phyloP scores from a whole-genome alignment of 2,113 vertebrate genomes.

The Apteryx mantelli region DNA sequence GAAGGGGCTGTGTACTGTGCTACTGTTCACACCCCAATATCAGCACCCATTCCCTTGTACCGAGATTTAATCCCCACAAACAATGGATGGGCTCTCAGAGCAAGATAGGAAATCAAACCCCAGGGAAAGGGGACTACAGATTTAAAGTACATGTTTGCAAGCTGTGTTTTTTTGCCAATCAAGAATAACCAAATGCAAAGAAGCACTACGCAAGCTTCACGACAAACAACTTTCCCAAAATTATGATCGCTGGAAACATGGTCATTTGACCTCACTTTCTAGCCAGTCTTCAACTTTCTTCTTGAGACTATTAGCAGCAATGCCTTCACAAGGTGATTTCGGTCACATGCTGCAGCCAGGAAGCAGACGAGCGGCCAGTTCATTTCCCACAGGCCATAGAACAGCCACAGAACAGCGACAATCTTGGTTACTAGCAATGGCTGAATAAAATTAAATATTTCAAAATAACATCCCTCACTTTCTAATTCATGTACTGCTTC shows the following conservation, averaged over 20 bases:
- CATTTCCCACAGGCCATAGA: neutral
- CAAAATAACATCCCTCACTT: neutral
- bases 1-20: neutral
- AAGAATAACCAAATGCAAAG: neutral
- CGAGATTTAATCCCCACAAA: neutral
- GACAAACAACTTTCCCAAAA: neutral
- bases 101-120: neutral
- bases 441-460: neutral
- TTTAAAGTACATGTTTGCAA: neutral
- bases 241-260: neutral
- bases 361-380: neutral
- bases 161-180: neutral
- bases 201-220: neutral
- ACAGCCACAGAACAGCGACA: neutral
- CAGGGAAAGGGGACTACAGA: neutral
- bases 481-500: neutral
- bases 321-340: neutral
- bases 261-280: neutral
- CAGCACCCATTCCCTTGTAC: neutral
- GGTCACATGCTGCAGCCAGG: too few relatives aligned
- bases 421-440: neutral
- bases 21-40: neutral
- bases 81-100: neutral
- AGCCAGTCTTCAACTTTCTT: neutral
- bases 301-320: too few relatives aligned